A percentile compares a stretch with the other conserved stretches of the same genome.
Evolutionary conservation across 2,797 vertebrate genomes (phyloP).

Genomic region (Notoglanidium macrostoma): DNA sequence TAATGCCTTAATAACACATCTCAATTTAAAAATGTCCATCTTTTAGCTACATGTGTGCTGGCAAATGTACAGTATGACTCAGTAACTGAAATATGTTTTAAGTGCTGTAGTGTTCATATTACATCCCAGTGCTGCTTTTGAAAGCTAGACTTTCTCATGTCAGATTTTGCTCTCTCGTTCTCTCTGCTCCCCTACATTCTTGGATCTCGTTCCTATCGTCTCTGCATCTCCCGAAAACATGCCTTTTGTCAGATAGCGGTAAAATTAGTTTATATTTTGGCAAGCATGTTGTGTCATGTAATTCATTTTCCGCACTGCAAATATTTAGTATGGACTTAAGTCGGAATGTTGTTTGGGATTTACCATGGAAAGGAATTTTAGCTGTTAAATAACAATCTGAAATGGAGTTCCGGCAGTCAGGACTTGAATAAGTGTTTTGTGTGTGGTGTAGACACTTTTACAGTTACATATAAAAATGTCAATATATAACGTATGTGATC

Average conservation of each 20-base stretch:
- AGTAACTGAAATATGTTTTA: not conserved
- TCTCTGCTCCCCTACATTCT: not conserved
- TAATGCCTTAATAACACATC: not conserved
- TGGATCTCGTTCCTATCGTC: not conserved
- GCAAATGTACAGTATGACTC: not conserved
- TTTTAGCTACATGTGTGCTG: not conserved
- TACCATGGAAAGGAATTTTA: not conserved
- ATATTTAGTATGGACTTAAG: not conserved
- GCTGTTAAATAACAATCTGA: not conserved
- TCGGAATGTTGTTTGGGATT: not conserved
- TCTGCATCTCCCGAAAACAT: not conserved
- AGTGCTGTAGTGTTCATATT: not conserved
- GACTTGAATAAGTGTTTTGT: not conserved
- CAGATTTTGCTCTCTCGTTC: not conserved
- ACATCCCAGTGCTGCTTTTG: conserved; percentile 3
- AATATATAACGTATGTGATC: too few species aligned
- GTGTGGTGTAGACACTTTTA: not conserved
- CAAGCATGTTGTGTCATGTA: not conserved
- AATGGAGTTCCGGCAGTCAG: not conserved
- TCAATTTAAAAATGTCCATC: not conserved
- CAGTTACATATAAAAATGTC: not conserved
- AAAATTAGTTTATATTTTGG: conserved; percentile 5
- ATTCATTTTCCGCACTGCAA: not conserved
- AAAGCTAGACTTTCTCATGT: not conserved
- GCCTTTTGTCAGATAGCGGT: not conserved